Conservation (phyloP, 2,113 vertebrate species). For the Nematolebias whitei region DNA sequence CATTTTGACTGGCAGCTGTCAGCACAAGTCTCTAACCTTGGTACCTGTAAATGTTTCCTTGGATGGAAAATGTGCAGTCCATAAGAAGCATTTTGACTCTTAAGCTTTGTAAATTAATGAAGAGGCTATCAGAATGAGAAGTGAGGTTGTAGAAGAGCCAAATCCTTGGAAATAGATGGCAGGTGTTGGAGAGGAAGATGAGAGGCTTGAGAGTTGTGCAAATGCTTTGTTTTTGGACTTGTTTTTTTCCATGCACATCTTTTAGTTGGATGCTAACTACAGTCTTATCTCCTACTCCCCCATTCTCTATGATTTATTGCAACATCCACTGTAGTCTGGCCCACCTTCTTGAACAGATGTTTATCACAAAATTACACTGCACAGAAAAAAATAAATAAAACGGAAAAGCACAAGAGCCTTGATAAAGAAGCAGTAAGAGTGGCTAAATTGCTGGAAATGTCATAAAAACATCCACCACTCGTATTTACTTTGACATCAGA, state of each 20-base stretch:
- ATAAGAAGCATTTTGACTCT: slow-evolving; percentile 17
- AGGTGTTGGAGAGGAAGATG: neutral
- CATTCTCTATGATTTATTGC: neutral
- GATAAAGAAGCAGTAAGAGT: neutral
- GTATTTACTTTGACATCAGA: slow-evolving; percentile 19
- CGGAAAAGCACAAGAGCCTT: neutral
- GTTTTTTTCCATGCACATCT: neutral
- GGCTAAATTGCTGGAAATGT: too few species aligned
- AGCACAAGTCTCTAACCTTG: slow-evolving; percentile 23
- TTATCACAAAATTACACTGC: neutral
- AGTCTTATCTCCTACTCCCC: accelerated
- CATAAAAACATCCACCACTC: slow-evolving; percentile 1
- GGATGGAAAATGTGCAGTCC: slow-evolving; percentile 6
- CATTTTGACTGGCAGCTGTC: slow-evolving; percentile 29
- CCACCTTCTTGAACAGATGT: neutral
- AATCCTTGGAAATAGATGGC: neutral
- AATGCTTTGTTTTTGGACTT: neutral
- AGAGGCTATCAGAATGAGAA: slow-evolving; percentile 18
- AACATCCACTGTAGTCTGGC: neutral
- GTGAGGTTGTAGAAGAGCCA: slow-evolving; percentile 5
- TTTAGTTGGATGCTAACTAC: too few species aligned
- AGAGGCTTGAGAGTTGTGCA: too few species aligned
- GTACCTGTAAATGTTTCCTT: slow-evolving; percentile 4
- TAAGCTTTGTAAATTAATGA: slow-evolving; percentile 10
- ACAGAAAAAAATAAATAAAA: neutral